phyloP scores from a whole-genome alignment of 2,113 vertebrate species.

The Thomomys bottae region DNA sequence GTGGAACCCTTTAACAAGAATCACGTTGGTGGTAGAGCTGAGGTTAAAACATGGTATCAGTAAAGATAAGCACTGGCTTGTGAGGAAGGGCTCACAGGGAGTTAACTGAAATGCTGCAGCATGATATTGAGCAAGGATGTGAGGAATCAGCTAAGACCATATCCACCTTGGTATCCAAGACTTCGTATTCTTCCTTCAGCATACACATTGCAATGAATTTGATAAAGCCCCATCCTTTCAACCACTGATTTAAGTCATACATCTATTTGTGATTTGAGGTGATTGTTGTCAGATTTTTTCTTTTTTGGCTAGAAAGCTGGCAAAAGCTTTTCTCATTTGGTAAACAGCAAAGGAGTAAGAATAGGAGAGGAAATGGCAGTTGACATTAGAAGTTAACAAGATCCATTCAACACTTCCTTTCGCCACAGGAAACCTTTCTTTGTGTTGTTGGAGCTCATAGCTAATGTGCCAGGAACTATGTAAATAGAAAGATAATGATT shows the following conservation, averaged over 20 bases:
- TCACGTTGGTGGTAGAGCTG: neutral
- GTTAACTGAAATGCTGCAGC: neutral
- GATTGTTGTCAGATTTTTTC: neutral
- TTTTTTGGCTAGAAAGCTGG: constrained; percentile 10
- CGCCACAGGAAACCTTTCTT: neutral
- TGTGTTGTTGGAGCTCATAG: neutral
- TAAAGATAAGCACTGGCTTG: neutral
- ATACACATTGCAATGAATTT: neutral
- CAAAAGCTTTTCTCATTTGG: neutral
- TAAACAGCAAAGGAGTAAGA: neutral
- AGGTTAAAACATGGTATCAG: neutral
- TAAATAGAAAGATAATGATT: neutral
- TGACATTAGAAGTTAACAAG: neutral
- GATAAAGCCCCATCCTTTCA: neutral
- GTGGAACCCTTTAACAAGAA: neutral
- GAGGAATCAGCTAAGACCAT: neutral
- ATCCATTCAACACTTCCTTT: neutral
- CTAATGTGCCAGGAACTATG: neutral
- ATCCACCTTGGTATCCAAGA: neutral
- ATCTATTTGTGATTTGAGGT: neutral
- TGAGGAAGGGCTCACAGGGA: neutral
- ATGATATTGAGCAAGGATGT: neutral
- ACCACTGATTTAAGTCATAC: neutral
- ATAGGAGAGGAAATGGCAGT: neutral
- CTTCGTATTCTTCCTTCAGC: neutral